phyloP scores from a whole-genome alignment of 2,113 vertebrate genomes.

The Setophaga coronata region DNA sequence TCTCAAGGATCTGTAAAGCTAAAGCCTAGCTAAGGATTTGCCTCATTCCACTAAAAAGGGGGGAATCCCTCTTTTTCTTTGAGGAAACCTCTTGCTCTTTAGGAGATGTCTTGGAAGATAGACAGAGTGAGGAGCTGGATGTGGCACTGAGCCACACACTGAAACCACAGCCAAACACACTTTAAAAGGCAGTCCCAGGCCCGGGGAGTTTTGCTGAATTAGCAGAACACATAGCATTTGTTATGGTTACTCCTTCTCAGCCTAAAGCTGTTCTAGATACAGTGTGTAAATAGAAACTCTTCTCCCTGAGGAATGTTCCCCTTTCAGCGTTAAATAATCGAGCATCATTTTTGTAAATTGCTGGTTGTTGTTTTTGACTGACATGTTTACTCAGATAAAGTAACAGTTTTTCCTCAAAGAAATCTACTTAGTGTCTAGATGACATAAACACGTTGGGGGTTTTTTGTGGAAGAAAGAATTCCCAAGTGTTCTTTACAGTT shows the following conservation, averaged over 20 bases:
- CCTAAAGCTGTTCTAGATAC: constrained; percentile 41
- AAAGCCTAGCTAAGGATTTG: neutral
- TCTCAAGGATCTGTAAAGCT: neutral
- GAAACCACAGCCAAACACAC: neutral
- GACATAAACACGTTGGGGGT: constrained; percentile 64
- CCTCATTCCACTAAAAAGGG: neutral
- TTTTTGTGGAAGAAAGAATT: constrained; percentile 52
- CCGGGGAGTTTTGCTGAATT: neutral
- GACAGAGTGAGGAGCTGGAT: fast-evolving
- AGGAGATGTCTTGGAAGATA: neutral
- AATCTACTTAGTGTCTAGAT: constrained; percentile 77
- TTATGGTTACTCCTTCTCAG: neutral
- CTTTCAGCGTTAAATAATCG: constrained; percentile 69
- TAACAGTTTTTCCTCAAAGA: constrained; percentile 78
- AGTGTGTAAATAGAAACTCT: constrained; percentile 71
- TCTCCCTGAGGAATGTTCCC: constrained; percentile 57
- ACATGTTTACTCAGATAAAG: constrained; percentile 79
- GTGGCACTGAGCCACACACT: neutral
- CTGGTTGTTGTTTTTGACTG: constrained; percentile 78
- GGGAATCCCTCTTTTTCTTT: neutral
- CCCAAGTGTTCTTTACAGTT: constrained; percentile 57
- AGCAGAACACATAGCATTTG: neutral
- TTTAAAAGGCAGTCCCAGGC: neutral
- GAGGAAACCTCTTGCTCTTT: neutral
- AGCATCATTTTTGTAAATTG: constrained; percentile 76